phyloP scores from a whole-genome alignment of 2,888 invertebrate species.

The Heterodera filipjevi region DNA sequence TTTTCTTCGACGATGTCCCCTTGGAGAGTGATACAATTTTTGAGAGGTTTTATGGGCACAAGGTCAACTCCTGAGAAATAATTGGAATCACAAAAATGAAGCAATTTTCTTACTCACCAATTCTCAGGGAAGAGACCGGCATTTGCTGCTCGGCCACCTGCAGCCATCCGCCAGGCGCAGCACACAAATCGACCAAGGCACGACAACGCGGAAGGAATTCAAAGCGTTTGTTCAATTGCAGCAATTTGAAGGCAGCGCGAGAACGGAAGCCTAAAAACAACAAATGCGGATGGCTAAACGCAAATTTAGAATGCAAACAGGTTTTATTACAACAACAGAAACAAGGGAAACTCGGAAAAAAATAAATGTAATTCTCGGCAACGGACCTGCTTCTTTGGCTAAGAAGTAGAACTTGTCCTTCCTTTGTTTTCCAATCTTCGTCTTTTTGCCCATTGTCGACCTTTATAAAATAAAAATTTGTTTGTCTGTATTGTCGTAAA shows the following conservation, averaged over 20 bases:
- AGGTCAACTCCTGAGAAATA: constrained; percentile 82
- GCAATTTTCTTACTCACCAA: constrained; percentile 70
- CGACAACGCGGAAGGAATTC: constrained; percentile 92
- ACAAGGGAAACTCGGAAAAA: not conserved
- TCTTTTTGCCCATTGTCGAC: constrained; percentile 84
- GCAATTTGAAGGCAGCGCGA: constrained; percentile 97
- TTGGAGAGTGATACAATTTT: constrained; percentile 84
- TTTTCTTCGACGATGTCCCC: constrained; percentile 95
- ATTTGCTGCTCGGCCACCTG: constrained; percentile 94
- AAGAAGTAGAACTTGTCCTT: constrained; percentile 97
- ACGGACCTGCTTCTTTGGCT: constrained; percentile 91
- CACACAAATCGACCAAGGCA: constrained; percentile 96
- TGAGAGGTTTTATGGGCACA: constrained; percentile 86
- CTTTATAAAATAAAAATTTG: not conserved
- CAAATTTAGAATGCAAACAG: too few species aligned
- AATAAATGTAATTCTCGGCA: not conserved
- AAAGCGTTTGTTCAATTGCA: constrained; percentile 94
- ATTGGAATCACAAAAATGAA: constrained; percentile 71
- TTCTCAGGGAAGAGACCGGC: constrained; percentile 72
- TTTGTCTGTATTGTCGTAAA: not conserved
- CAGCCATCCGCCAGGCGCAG: constrained; percentile 80
- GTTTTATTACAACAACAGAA: too few species aligned
- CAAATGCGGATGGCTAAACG: not conserved
- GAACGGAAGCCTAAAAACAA: constrained; percentile 82
- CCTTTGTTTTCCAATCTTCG: constrained; percentile 94